phyloP scores from a whole-genome alignment of 2,888 invertebrate genomes.

The Plagiodera versicolora region DNA sequence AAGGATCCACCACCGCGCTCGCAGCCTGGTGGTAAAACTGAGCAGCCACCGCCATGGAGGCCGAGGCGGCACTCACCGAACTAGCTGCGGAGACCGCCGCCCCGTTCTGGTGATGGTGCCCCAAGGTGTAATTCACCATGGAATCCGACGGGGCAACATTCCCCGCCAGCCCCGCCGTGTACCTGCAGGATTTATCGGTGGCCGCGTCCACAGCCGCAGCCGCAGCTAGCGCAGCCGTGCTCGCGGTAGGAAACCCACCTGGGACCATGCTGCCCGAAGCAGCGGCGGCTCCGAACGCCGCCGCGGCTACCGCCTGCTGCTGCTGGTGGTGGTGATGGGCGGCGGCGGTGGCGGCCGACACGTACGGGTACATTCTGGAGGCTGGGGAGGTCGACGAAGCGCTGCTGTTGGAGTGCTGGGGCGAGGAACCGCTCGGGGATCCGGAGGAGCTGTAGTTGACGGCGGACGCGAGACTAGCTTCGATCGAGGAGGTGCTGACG shows the following conservation, averaged over 20 bases:
- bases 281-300: constrained; percentile 67
- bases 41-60: constrained; percentile 66
- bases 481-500: constrained; percentile 64
- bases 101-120: constrained; percentile 71
- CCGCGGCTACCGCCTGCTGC: constrained; percentile 67
- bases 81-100: constrained; percentile 60
- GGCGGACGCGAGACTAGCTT: constrained; percentile 72
- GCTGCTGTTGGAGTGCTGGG: constrained; percentile 63
- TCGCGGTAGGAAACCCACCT: constrained; percentile 59
- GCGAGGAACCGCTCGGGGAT: constrained; percentile 70
- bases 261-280: constrained; percentile 68
- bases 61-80: constrained; percentile 74
- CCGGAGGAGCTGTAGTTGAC: constrained; percentile 62
- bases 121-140: constrained; percentile 80
- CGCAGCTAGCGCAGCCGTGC: constrained; percentile 62
- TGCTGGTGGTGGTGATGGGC: constrained; percentile 72
- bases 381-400: constrained; percentile 64
- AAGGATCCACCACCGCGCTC: constrained; percentile 79
- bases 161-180: constrained; percentile 67
- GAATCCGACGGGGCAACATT: constrained; percentile 70
- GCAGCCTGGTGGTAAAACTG: constrained; percentile 89
- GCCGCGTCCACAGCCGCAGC: constrained; percentile 69
- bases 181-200: constrained; percentile 80
- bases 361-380: constrained; percentile 91
- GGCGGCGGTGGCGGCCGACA: constrained; percentile 67